These are phyloP conservation scores for Xylota segnis DNA, from an alignment of 2,888 invertebrate species.

Conservation along the genomic window DNA sequence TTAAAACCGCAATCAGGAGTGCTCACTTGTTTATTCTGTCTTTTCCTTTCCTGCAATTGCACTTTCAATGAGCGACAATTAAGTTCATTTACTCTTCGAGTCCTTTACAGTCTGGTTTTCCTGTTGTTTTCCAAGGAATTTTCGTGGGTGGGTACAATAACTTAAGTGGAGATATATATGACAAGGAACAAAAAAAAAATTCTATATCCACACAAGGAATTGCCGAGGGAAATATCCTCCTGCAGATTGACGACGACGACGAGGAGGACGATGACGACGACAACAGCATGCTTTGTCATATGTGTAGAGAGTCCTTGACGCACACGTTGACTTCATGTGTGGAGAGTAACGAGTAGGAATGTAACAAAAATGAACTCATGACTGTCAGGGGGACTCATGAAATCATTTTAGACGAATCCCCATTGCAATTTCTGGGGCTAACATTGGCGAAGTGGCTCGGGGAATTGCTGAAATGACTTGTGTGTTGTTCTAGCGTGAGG, in stretches of 20 bases:
- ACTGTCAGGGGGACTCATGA: conserved; percentile 51
- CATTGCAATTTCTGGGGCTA: conserved; percentile 73
- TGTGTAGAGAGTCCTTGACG: conserved; percentile 67
- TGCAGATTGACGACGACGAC: conserved; percentile 59
- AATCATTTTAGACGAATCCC: conserved; percentile 69
- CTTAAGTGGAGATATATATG: conserved; percentile 67
- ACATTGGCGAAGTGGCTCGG: conserved; percentile 77
- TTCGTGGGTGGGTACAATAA: conserved; percentile 45
- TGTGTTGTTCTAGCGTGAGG: conserved; percentile 76
- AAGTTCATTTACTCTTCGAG: conserved; percentile 73
- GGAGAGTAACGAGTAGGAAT: conserved; percentile 50
- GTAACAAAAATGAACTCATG: conserved; percentile 71
- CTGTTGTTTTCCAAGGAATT: conserved; percentile 24
- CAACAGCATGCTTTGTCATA: conserved; percentile 57
- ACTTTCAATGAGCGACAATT: conserved; percentile 75
- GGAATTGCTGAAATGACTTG: conserved; percentile 84
- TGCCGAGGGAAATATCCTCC: conserved; percentile 66
- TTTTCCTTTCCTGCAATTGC: conserved; percentile 65
- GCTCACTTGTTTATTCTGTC: conserved; percentile 73
- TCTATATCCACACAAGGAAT: conserved; percentile 52
- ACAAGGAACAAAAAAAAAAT: conserved; percentile 38
- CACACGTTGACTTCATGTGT: conserved; percentile 65
- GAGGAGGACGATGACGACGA: conserved; percentile 19
- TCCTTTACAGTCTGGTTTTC: conserved; percentile 48
- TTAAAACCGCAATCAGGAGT: conserved; percentile 80